Evolutionary conservation across 1,140 invertebrate species (phyloP).

Genomic region (Araneus ventricosus): DNA sequence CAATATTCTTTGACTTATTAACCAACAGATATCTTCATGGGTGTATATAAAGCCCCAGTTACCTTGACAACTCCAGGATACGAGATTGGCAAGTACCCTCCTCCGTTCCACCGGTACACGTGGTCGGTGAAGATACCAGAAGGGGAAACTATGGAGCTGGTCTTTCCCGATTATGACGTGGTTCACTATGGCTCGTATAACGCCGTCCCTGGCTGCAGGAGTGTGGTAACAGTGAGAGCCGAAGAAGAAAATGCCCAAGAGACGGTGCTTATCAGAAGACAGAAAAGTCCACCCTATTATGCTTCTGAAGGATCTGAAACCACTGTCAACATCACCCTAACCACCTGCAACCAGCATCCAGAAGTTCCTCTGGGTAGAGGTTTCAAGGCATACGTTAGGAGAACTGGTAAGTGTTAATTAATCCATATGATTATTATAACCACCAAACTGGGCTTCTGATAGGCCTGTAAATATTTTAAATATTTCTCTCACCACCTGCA

Average conservation of each 20-base stretch:
- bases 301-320: conserved; percentile 77
- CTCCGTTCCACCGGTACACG: conserved; percentile 76
- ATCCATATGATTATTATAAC: too few species aligned
- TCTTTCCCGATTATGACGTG: conserved; percentile 77
- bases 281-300: conserved; percentile 77
- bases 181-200: conserved; percentile 77
- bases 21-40: conserved; percentile 70
- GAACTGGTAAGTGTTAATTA: conserved; percentile 67
- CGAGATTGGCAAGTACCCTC: conserved; percentile 74
- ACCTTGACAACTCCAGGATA: conserved; percentile 76
- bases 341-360: conserved; percentile 77
- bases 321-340: conserved; percentile 74
- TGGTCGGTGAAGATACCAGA: conserved; percentile 76
- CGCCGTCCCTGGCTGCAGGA: conserved; percentile 76
- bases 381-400: conserved; percentile 76
- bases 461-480: too few species aligned
- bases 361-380: conserved; percentile 70
- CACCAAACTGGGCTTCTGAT: too few species aligned
- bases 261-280: conserved; percentile 75
- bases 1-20: background rate
- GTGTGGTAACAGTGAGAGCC: conserved; percentile 72
- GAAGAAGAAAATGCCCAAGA: conserved; percentile 69
- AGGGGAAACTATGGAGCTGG: conserved; percentile 76
- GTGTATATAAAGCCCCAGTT: conserved; percentile 70
- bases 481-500: too few species aligned